These are phyloP conservation scores for Rhombomys opimus DNA, from an alignment of 2,113 vertebrate species.

Conservation along the genomic window DNA sequence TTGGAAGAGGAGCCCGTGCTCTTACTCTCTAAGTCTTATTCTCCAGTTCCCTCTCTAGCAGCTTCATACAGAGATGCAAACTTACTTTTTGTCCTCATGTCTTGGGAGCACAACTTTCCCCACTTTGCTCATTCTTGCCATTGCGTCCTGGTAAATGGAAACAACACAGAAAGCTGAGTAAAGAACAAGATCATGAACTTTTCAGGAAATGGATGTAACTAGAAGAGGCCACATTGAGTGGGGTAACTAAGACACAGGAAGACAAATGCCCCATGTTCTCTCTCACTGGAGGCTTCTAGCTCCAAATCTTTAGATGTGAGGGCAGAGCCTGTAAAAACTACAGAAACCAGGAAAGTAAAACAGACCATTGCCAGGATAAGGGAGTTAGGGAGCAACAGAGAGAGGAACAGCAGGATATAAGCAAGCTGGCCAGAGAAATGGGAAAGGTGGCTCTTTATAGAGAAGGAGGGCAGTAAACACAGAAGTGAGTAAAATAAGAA, in stretches of 20 bases:
- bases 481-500: too few relatives aligned
- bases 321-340: background rate
- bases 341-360: background rate
- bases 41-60: background rate
- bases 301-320: background rate
- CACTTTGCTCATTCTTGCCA: slow-evolving; percentile 94
- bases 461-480: background rate
- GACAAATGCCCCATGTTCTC: background rate
- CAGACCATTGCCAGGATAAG: too few relatives aligned
- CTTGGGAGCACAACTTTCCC: slow-evolving; percentile 92
- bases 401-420: background rate
- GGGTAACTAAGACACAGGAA: background rate
- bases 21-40: background rate
- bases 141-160: slow-evolving; percentile 92
- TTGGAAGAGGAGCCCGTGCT: background rate
- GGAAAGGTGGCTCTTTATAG: background rate
- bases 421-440: background rate
- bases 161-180: slow-evolving; percentile 77
- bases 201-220: background rate
- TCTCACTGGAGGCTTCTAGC: background rate
- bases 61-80: background rate
- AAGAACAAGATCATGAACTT: background rate
- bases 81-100: slow-evolving; percentile 89
- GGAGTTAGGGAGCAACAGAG: background rate
- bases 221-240: background rate